Evolutionary conservation across 2,113 vertebrate genomes (phyloP).

Genomic region (Mirounga angustirostris): DNA sequence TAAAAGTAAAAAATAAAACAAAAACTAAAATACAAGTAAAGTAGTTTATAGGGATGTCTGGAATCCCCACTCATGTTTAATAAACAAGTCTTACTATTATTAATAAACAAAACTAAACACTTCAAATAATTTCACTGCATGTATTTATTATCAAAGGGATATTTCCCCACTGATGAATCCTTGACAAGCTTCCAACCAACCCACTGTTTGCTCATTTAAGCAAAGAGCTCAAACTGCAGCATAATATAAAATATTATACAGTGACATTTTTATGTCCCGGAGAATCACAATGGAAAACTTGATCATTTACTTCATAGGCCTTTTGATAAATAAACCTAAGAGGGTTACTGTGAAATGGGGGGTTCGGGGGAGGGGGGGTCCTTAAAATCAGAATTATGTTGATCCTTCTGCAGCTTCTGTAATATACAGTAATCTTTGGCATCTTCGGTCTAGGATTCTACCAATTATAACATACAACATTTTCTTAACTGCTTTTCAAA

Average conservation of each 20-base stretch:
- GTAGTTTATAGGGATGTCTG: not conserved
- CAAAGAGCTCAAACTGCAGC: not conserved
- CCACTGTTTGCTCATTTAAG: not conserved
- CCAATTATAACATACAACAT: not conserved
- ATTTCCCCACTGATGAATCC: not conserved
- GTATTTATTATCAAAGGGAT: not conserved
- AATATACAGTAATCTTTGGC: not conserved
- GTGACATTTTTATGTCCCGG: not conserved
- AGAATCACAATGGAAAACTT: not conserved
- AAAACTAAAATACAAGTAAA: not conserved
- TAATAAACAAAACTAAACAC: not conserved
- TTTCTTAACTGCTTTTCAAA: slow-evolving; percentile 5
- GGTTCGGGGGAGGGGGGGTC: not conserved
- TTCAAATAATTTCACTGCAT: not conserved
- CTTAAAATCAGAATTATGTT: not conserved
- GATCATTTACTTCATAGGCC: not conserved
- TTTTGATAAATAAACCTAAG: slow-evolving; percentile 37
- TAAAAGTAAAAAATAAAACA: not conserved
- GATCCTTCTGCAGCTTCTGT: not conserved
- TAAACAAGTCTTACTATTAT: not conserved
- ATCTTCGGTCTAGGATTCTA: not conserved
- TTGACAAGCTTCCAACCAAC: not conserved
- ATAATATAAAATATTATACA: not conserved
- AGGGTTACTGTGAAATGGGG: not conserved
- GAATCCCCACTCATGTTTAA: not conserved